Evolutionary conservation across 1,140 invertebrate genomes (phyloP).

Genomic region (Cardiocondyla obscurior): DNA sequence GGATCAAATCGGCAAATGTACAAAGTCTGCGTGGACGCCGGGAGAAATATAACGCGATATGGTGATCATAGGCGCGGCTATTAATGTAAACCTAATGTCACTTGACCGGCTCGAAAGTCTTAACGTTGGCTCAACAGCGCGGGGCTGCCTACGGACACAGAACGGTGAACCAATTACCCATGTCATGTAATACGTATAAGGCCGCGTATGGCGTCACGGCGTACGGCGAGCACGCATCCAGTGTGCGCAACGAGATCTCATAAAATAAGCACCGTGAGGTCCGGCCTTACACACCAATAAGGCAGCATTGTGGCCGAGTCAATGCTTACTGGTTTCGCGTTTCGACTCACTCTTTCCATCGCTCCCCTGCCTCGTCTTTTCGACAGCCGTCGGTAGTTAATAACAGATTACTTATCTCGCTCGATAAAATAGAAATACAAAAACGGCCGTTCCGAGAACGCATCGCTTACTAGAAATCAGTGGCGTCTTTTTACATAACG

Average conservation of each 20-base stretch:
- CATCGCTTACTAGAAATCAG: neutral
- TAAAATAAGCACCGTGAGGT: slow-evolving; percentile 78
- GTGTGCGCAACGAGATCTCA: slow-evolving; percentile 65
- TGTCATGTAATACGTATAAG: slow-evolving; percentile 63
- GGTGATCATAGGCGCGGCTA: slow-evolving; percentile 29
- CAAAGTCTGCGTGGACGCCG: neutral
- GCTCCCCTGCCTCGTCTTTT: slow-evolving; percentile 1
- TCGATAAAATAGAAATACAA: neutral
- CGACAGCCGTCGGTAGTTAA: neutral
- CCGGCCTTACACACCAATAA: slow-evolving; percentile 76
- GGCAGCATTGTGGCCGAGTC: slow-evolving; percentile 79
- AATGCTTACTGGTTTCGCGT: slow-evolving; percentile 82
- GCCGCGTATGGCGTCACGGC: neutral
- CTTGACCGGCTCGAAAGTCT: slow-evolving; percentile 29
- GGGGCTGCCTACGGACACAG: slow-evolving; percentile 46
- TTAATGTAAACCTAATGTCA: slow-evolving; percentile 41
- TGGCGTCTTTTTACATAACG: neutral
- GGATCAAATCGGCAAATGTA: neutral
- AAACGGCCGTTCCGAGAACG: neutral
- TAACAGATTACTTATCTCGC: neutral
- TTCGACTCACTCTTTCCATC: slow-evolving; percentile 68
- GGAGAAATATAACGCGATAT: neutral
- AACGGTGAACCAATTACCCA: slow-evolving; percentile 66
- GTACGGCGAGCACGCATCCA: slow-evolving; percentile 50
- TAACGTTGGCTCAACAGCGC: slow-evolving; percentile 52